Evolutionary conservation across 2,888 invertebrate species (phyloP).

Genomic region (Epsilonema sp.): DNA sequence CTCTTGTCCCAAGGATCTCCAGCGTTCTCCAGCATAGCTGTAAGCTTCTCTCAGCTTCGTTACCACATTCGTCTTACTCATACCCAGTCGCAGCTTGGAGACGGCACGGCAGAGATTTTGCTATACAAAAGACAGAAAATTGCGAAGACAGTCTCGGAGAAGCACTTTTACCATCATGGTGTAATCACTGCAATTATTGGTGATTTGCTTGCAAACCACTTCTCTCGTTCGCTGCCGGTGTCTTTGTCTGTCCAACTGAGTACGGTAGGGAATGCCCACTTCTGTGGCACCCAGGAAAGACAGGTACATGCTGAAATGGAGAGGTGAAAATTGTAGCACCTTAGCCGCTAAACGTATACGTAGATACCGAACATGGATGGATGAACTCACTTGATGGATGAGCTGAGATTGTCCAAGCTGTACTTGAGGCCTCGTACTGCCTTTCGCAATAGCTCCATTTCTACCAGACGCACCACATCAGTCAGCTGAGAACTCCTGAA

Average conservation of each 20-base stretch:
- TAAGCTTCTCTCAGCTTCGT: background rate
- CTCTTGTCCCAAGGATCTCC: background rate
- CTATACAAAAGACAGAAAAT: too few species aligned
- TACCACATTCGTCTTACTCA: background rate
- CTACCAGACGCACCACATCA: background rate
- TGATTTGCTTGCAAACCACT: background rate
- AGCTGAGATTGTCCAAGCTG: background rate
- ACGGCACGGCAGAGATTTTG: background rate
- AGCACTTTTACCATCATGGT: too few species aligned
- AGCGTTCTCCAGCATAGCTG: background rate
- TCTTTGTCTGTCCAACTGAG: constrained; percentile 1
- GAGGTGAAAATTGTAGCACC: too few species aligned
- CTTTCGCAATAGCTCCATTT: background rate
- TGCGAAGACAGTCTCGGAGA: too few species aligned
- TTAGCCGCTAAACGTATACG: too few species aligned
- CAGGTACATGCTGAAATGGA: background rate
- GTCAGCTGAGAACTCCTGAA: background rate
- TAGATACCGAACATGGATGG: too few species aligned
- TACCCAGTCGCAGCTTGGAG: background rate
- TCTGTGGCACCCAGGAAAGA: background rate
- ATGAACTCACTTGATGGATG: too few species aligned
- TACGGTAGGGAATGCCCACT: background rate
- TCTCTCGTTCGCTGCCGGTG: background rate
- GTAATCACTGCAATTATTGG: too few species aligned
- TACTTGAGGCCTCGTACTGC: background rate